These are phyloP conservation scores for Xiphophorus couchianus DNA, from an alignment of 2,113 vertebrate genomes.

Conservation along the genomic window DNA sequence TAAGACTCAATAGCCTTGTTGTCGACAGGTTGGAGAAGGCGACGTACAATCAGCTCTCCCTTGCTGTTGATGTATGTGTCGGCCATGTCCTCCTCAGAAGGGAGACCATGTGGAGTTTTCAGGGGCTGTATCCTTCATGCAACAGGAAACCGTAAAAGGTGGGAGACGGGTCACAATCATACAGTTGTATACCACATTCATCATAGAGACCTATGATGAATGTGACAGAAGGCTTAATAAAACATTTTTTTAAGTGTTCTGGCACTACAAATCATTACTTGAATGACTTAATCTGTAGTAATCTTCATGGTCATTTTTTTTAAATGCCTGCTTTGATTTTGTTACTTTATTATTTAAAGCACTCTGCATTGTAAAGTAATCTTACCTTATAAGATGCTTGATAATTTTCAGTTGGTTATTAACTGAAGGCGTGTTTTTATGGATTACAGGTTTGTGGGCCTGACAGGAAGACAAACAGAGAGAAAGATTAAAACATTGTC, in stretches of 20 bases:
- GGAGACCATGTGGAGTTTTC: conserved; percentile 89
- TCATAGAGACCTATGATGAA: no score
- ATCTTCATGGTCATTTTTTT: no score
- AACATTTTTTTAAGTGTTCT: no score
- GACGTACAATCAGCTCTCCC: conserved; percentile 87
- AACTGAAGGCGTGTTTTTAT: conserved; percentile 94
- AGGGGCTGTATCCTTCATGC: conserved; percentile 88
- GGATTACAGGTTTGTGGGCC: conserved; percentile 85
- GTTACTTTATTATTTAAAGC: not conserved
- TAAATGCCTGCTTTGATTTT: no score
- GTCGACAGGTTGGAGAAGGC: conserved; percentile 74
- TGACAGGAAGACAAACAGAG: conserved; percentile 51
- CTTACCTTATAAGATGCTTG: conserved; percentile 95
- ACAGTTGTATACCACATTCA: no score
- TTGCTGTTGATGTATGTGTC: conserved; percentile 85
- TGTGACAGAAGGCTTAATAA: not conserved
- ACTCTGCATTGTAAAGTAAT: not conserved
- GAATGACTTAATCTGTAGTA: no score
- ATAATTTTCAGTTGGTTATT: conserved; percentile 89
- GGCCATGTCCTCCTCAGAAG: conserved; percentile 87
- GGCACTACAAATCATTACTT: no score
- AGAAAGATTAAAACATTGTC: not conserved
- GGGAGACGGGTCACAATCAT: not conserved
- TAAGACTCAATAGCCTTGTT: conserved; percentile 77
- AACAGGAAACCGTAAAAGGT: not conserved